Evolutionary conservation across 2,888 invertebrate species (phyloP), one percentile per base, ranked within the genome.

Genomic region (Brachylomia viminalis): DNA sequence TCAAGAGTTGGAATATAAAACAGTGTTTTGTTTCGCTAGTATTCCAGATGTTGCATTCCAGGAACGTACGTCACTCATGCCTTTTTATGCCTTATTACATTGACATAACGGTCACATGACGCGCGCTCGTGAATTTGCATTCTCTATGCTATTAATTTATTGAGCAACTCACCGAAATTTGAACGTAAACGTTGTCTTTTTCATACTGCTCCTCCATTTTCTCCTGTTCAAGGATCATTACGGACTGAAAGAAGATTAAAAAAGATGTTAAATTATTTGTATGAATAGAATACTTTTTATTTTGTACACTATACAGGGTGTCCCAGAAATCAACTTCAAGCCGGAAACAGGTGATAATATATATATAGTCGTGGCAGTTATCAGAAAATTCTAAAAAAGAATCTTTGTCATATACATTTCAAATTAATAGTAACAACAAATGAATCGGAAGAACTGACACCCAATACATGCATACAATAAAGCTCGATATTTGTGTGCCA

Each of bases 211-310:
- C 92, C 15, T 94, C 93, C 93, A 96, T 94, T 84, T 94, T 93
- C 17, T 95, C 95, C 38, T 91, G 91, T 70, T 96, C 95, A 84
- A 94, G 68, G 49, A 95, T 87, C 95, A 95, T 94, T 0, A 91
- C 93, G 0, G 94, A 90, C 95, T 95, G 91, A 47, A 93, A 90
- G 27, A 67, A 81, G 27, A 66, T 58, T 49, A 17, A 71, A 0
- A 38, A 38, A 30, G n/a, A 23, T 15, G 23, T 23, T 49, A 23
- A 49, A 49, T 49, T 13, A 10, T 42, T 42, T 42, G 6, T 10
- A 42, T 42, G 10, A 42, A 42, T 42, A 42, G 10, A 42, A 42
- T 42, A 42, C 42, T 42, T 42, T 38, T 42, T 10, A 42, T 42
- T 42, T 10, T 38, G 38, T 38, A 38, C 38, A 33, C 33, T 33